phyloP scores from a whole-genome alignment of 2,888 invertebrate genomes.

The Lamproptera curius region DNA sequence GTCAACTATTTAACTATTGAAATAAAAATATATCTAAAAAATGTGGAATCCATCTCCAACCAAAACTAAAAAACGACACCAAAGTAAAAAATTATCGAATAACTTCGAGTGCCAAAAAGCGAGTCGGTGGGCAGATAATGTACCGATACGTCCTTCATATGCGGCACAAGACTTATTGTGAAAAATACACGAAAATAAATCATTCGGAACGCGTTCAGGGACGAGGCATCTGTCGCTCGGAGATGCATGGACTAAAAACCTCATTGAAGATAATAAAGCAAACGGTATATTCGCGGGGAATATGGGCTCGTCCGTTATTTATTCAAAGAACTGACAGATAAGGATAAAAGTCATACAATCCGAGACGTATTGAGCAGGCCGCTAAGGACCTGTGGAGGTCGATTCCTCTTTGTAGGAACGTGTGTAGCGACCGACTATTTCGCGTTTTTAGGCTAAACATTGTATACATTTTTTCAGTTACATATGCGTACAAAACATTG shows the following conservation, averaged over 20 bases:
- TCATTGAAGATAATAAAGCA: slow-evolving; percentile 55
- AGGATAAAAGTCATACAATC: slow-evolving; percentile 58
- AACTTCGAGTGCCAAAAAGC: not conserved
- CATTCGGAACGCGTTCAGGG: slow-evolving; percentile 19
- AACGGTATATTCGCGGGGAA: slow-evolving; percentile 61
- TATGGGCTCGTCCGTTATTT: slow-evolving; percentile 62
- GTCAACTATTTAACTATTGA: too few relatives aligned
- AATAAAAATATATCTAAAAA: too few relatives aligned
- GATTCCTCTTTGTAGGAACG: not conserved
- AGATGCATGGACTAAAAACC: slow-evolving; percentile 53
- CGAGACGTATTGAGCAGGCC: slow-evolving; percentile 52
- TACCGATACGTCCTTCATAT: not conserved
- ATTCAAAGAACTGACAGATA: slow-evolving; percentile 57
- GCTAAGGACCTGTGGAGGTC: slow-evolving; percentile 39
- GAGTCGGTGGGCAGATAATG: not conserved
- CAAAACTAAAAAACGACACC: too few relatives aligned
- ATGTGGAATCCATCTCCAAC: too few relatives aligned
- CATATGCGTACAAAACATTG: not conserved
- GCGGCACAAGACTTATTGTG: slow-evolving; percentile 13
- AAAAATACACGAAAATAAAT: slow-evolving; percentile 12
- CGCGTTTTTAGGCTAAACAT: not conserved
- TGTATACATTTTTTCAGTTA: too few relatives aligned
- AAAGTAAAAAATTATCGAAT: too few relatives aligned
- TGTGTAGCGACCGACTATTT: not conserved
- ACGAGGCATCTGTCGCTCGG: slow-evolving; percentile 27